A percentile compares a stretch with the other conserved stretches of the same genome.
Evolutionary conservation across 1,140 invertebrate species (phyloP).

Genomic region (Fopius arisanus): DNA sequence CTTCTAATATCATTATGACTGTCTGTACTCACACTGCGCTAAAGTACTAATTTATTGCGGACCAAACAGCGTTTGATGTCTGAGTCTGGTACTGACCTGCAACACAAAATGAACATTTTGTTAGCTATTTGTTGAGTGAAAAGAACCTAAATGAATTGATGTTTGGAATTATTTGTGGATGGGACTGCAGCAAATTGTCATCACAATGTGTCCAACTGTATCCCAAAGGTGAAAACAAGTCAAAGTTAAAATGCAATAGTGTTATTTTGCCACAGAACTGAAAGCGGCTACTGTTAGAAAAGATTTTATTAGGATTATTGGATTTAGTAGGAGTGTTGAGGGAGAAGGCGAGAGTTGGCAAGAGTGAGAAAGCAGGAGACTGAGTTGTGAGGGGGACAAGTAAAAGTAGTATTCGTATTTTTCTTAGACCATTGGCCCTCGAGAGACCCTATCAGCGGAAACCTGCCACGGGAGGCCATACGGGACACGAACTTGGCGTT

Average conservation of each 20-base stretch:
- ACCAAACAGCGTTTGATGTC: constrained; percentile 1
- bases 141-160: background rate
- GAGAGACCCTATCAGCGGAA: constrained; percentile 24
- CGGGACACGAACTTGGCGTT: constrained; percentile 32
- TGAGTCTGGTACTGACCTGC: constrained; percentile 18
- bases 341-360: background rate
- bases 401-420: constrained; percentile 29
- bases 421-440: constrained; percentile 10
- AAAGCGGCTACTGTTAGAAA: background rate
- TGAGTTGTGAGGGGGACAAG: background rate
- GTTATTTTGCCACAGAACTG: background rate
- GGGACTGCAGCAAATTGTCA: background rate
- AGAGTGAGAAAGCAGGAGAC: background rate
- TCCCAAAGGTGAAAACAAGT: constrained; percentile 5
- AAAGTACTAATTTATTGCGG: background rate
- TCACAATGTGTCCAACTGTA: background rate
- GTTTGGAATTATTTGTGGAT: background rate
- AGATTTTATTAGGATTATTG: constrained; percentile 27
- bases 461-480: constrained; percentile 14
- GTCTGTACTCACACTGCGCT: background rate
- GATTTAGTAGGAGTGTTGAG: constrained; percentile 4
- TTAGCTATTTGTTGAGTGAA: background rate
- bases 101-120: constrained; percentile 20
- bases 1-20: background rate
- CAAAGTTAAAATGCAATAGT: background rate